phyloP scores from a whole-genome alignment of 2,888 invertebrate species.

The Arctia plantaginis region DNA sequence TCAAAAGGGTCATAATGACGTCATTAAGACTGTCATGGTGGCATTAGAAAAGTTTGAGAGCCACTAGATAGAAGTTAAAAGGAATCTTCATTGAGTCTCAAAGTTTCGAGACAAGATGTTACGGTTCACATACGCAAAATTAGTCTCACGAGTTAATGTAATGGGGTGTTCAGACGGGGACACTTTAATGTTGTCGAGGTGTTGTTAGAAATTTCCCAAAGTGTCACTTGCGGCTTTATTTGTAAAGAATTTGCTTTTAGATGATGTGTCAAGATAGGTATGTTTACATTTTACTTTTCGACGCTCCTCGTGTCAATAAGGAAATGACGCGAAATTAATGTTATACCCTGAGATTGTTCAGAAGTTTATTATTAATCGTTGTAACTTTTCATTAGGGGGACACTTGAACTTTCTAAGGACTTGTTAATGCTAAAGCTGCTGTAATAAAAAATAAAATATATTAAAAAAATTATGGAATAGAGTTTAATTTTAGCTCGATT shows the following conservation, averaged over 20 bases:
- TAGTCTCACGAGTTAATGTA: conserved; percentile 28
- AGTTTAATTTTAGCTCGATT: not conserved
- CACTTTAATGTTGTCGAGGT: conserved; percentile 32
- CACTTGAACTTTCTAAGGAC: not conserved
- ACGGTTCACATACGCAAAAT: conserved; percentile 41
- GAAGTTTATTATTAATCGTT: not conserved
- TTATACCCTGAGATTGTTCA: not conserved
- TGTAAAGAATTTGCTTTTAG: conserved; percentile 9
- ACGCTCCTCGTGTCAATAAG: conserved; percentile 4
- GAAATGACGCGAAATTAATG: conserved; percentile 16
- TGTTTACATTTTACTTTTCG: conserved; percentile 11
- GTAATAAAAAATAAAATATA: too few species aligned
- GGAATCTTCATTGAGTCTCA: conserved; percentile 28
- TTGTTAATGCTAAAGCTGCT: not conserved
- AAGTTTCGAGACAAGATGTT: conserved; percentile 42
- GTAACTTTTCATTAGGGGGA: not conserved
- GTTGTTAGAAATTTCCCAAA: conserved; percentile 35
- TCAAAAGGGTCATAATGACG: conserved; percentile 29
- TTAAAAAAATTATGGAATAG: not conserved
- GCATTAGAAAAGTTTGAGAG: conserved; percentile 45
- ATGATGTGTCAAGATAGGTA: conserved; percentile 9
- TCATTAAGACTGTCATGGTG: conserved; percentile 33
- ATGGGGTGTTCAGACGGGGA: conserved; percentile 24
- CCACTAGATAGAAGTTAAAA: conserved; percentile 34
- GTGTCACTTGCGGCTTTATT: conserved; percentile 16